Evolutionary conservation across 2,113 vertebrate species (phyloP).

Genomic region (Cololabis saira): DNA sequence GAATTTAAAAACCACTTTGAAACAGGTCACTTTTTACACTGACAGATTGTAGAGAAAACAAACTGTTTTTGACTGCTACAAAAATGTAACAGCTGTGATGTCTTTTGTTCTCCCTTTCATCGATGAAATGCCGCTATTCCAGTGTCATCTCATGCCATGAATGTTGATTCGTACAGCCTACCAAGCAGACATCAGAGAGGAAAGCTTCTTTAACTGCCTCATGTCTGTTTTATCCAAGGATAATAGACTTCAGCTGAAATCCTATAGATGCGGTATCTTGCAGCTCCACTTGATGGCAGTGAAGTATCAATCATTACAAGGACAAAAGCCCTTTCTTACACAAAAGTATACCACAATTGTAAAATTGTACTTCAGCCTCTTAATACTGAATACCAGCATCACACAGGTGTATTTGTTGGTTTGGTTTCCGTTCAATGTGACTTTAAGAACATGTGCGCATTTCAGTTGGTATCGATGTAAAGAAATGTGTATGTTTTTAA

Average conservation of each 20-base stretch:
- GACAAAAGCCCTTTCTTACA: conserved; percentile 1
- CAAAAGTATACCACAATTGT: conserved; percentile 29
- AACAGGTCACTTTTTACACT: neutral
- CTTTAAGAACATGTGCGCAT: conserved; percentile 41
- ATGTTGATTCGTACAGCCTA: no score
- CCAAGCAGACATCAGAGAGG: neutral
- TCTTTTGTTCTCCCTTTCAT: no score
- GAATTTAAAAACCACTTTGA: conserved; percentile 6
- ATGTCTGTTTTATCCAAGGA: neutral
- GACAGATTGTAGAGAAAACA: neutral
- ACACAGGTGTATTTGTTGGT: conserved; percentile 55
- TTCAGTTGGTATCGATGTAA: conserved; percentile 60
- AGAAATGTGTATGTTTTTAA: conserved; percentile 47
- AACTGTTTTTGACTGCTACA: neutral
- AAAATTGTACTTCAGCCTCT: conserved; percentile 16
- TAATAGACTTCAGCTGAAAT: neutral
- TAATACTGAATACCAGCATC: conserved; percentile 36
- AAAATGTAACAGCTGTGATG: neutral
- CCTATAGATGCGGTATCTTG: conserved; percentile 3
- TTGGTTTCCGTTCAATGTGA: conserved; percentile 40
- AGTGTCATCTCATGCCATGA: no score
- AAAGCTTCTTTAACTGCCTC: neutral
- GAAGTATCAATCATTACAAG: conserved; percentile 29
- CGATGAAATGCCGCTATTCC: neutral
- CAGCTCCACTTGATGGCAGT: conserved; percentile 72